A percentile compares a stretch with the other conserved stretches of the same genome.
These are phyloP conservation scores for Trinorchestia longiramus DNA, from an alignment of 1,140 invertebrate genomes.

Conservation along the genomic window DNA sequence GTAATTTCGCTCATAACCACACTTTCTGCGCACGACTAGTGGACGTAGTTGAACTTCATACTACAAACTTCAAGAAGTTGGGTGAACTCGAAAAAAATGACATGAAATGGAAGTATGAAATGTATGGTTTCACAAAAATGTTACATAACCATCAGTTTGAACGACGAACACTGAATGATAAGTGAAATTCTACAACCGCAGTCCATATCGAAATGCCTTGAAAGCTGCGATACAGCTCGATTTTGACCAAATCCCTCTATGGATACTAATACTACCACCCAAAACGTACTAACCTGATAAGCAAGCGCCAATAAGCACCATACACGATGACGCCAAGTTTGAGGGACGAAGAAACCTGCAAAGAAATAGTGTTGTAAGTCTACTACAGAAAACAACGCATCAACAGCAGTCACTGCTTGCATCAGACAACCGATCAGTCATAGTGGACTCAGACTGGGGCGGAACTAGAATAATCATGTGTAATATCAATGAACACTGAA, in stretches of 20 bases:
- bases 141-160: neutral
- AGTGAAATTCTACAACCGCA: neutral
- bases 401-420: neutral
- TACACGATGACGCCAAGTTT: neutral
- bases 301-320: neutral
- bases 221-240: neutral
- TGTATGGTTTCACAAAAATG: neutral
- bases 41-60: no score
- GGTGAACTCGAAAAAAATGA: no score
- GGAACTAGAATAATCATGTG: neutral
- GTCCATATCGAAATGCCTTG: neutral
- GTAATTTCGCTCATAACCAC: no score
- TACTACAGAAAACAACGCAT: no score
- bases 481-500: neutral
- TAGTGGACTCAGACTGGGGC: constrained; percentile 18
- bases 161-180: neutral
- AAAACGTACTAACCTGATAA: neutral
- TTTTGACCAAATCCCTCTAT: no score
- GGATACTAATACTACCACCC: no score
- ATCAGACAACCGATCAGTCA: constrained; percentile 19
- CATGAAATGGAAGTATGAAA: no score
- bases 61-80: no score
- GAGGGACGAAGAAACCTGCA: neutral
- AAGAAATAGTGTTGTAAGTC: neutral
- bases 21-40: no score